Conservation (phyloP, 2,888 invertebrate genomes). For the Eristalinus sepulchralis region DNA sequence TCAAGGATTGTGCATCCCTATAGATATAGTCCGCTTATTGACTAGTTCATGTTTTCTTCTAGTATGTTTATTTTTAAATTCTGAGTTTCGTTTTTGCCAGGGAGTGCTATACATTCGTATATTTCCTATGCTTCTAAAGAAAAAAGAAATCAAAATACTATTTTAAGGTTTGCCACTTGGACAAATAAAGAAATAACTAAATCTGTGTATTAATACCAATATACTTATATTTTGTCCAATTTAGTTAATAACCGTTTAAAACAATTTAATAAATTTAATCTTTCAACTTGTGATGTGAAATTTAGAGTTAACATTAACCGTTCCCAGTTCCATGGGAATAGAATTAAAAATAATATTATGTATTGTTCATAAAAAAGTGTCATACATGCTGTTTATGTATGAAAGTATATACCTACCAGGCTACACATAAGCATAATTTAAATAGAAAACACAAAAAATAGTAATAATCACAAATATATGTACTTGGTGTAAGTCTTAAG, state of each 20-base stretch:
- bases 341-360: slow-evolving; percentile 62
- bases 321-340: slow-evolving; percentile 80
- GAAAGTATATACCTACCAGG: slow-evolving; percentile 39
- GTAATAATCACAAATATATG: slow-evolving; percentile 29
- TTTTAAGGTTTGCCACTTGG: background rate
- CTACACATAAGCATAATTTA: slow-evolving; percentile 51
- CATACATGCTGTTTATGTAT: slow-evolving; percentile 24
- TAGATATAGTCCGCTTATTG: too few species aligned
- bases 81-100: background rate
- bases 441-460: slow-evolving; percentile 25
- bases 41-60: too few species aligned
- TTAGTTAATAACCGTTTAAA: slow-evolving; percentile 37
- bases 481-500: slow-evolving; percentile 58
- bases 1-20: too few species aligned
- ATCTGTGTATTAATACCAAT: slow-evolving; percentile 31
- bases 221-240: slow-evolving; percentile 23
- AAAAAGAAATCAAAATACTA: background rate
- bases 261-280: slow-evolving; percentile 71
- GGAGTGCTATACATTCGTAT: background rate
- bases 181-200: background rate
- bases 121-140: background rate
- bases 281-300: slow-evolving; percentile 81
- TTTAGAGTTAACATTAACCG: slow-evolving; percentile 81
- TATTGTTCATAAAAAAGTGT: slow-evolving; percentile 39
- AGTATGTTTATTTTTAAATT: too few species aligned